Evolutionary conservation across 2,888 invertebrate species (phyloP), one percentile per base, ranked within the genome.

Genomic region (Sinopyrophorus schimmeli): DNA sequence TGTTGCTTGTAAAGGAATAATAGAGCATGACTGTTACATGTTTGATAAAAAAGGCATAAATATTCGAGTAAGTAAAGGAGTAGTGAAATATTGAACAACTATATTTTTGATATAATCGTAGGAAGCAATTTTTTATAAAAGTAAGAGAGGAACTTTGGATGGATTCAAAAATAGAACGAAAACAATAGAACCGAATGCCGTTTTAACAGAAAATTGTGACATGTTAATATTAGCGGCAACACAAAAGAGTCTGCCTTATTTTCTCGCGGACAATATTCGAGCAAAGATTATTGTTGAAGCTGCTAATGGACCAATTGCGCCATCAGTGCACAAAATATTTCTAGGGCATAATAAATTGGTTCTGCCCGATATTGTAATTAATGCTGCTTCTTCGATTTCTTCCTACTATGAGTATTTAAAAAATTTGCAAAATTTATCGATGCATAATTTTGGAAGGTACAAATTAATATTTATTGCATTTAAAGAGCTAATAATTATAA

Each of bases 211-310:
- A 49, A 42, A 59, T 3, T 70, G 70, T 46, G 72, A 73, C 49
- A 63, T 74, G 17, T 53, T 73, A 16, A 59, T 73, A 3, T 54
- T 73, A 11, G 63, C 70, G 1, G 68, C 68, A 2, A 49, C 55
- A 9, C 68, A 71, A n/a, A 69, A 67, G 42, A 63, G 63, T 32
- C 40, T 74, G 7, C 55, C 51, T 16, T 71, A 68, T 54, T 61
- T 67, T 43, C 54, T 64, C 7, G 71, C 72, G 2, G 64, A 67
- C 24, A 61, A 64, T 34, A 58, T 73, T 7, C 60, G 67, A 50
- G 72, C 72, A 1, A 71, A 69, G 53, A 52, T 73, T 3, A 58
- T 73, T 11, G 46, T 73, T 1, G 74, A 74, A 57, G 70, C 67
- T 4, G 65, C 71, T 6, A 65, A 70, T 47, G 62, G 68, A 12